phyloP scores from a whole-genome alignment of 2,888 invertebrate genomes.

The Gymnosoma rotundatum region DNA sequence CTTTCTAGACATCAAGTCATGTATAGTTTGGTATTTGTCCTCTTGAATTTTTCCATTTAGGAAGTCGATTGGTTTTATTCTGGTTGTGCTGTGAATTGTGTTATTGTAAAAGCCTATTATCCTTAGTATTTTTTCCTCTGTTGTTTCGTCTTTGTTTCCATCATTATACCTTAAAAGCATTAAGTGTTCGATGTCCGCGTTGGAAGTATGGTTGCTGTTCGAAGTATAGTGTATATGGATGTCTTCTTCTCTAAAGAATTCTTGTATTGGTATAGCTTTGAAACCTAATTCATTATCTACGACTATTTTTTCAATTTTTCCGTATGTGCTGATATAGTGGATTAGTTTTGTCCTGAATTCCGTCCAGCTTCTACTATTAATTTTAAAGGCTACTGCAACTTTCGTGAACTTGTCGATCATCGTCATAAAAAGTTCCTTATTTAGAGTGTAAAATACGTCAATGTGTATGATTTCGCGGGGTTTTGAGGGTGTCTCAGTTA shows the following conservation, averaged over 20 bases:
- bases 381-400: constrained; percentile 36
- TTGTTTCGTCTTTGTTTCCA: constrained; percentile 57
- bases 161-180: constrained; percentile 68
- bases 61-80: constrained; percentile 68
- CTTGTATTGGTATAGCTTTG: constrained; percentile 66
- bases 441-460: constrained; percentile 39
- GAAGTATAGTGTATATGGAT: constrained; percentile 68
- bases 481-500: constrained; percentile 71
- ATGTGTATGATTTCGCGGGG: constrained; percentile 70
- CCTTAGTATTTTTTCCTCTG: constrained; percentile 64
- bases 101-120: constrained; percentile 68
- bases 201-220: constrained; percentile 63
- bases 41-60: constrained; percentile 62
- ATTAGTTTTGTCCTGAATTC: constrained; percentile 59
- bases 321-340: constrained; percentile 50
- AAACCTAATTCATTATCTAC: constrained; percentile 54
- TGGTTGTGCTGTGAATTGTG: constrained; percentile 58
- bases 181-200: constrained; percentile 70
- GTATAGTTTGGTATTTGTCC: constrained; percentile 38
- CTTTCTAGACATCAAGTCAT: constrained; percentile 48
- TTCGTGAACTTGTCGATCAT: constrained; percentile 57
- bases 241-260: constrained; percentile 61
- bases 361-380: constrained; percentile 46
- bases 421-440: constrained; percentile 47
- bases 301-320: constrained; percentile 61